Base-by-base conservation (phyloP, 2,888 invertebrate genomes). In the Amorpha juglandis region DNA sequence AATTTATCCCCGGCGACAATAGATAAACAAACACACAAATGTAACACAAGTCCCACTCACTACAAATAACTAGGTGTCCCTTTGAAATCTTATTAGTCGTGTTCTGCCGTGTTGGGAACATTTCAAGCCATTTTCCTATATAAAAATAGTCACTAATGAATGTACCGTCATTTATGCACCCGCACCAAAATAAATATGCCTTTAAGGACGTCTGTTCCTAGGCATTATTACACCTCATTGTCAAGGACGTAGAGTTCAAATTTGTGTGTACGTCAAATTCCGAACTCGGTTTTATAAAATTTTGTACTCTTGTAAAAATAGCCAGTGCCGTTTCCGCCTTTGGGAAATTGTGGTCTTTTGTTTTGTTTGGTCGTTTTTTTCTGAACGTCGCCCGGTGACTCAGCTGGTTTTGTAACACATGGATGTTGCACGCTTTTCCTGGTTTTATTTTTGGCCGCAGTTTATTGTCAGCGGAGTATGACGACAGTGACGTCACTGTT, bases 301-400 rank as follows among this genome's bases (percentile, higher is more conserved):
- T 78, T 81, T 84, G 82, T 84, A 82, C 81, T 78, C 69, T 77
- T 76, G 82, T 90, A 91, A 90, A 92, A 91, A 91, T 91, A 92
- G 91, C 84, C 81, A 71, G 74, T 77, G 82, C 82, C 88, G 87
- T 89, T 90, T 92, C 92, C 92, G 92, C 87, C 88, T 89, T 83
- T 79, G 81, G 85, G 81, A 85, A 84, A 87, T 84, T 82, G 78
- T 78, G 80, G 79, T 83, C 86, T 88, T 50, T 90, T 64, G 42
- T 42, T 64, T 53, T 64, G 48, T 45, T 89, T 90, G 87, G 89
- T 89, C 80, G 83, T 85, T 81, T 83, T 78, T 68, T 66, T 35
- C 16, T 62, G 45, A 55, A 68, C 70, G 74, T 71, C 73, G 72
- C 70, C 72, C 74, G 72, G 72, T 79, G 79, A 79, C 74, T 83